These are phyloP conservation scores for Calonectris borealis DNA, from an alignment of 2,113 vertebrate genomes.

Conservation along the genomic window DNA sequence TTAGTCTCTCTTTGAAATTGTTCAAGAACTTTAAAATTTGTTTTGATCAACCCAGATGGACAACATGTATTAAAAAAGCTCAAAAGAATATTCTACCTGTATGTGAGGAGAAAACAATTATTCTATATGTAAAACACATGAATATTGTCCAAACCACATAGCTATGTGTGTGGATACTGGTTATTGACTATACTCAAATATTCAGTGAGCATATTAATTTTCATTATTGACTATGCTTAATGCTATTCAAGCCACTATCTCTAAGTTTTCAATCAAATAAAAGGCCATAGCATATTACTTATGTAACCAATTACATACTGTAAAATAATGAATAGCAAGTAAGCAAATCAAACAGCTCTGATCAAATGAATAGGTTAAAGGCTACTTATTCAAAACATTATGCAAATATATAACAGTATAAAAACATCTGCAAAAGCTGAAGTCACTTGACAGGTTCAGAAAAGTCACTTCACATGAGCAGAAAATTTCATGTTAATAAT, in stretches of 20 bases:
- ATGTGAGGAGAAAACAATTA: not conserved
- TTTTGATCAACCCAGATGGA: not conserved
- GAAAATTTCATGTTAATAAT: not conserved
- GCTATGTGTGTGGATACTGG: not conserved
- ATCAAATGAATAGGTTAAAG: slow-evolving; percentile 6
- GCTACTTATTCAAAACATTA: not conserved
- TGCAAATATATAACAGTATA: not conserved
- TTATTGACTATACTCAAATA: not conserved
- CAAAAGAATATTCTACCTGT: not conserved
- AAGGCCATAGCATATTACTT: not conserved
- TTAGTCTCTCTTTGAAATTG: not conserved
- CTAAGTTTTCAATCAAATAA: not conserved
- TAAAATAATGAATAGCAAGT: not conserved
- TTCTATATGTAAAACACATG: not conserved
- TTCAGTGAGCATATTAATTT: not conserved
- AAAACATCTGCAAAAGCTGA: not conserved
- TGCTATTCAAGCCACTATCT: not conserved
- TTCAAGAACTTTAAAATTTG: not conserved
- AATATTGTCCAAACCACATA: not conserved
- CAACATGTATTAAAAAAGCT: not conserved
- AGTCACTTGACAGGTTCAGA: not conserved
- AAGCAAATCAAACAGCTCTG: not conserved
- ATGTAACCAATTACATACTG: not conserved
- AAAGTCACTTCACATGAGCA: too few relatives aligned
- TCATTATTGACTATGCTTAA: not conserved